Conservation (phyloP, 1,140 invertebrate species). For the Chironomus tepperi region DNA sequence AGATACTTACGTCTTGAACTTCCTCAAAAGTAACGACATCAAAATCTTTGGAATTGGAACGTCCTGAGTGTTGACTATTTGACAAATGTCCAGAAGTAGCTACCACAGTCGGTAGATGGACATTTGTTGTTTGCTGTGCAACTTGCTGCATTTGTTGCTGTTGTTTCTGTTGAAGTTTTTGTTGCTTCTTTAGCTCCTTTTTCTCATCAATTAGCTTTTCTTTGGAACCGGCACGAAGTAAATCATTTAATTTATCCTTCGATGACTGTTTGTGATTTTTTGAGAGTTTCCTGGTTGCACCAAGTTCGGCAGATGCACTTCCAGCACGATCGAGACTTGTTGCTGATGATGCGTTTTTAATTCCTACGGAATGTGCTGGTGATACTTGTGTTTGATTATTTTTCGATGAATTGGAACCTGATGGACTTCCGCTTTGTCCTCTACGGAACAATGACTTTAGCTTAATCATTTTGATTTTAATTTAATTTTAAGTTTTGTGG, state of each 20-base stretch:
- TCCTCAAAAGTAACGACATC: constrained; percentile 6
- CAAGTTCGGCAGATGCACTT: constrained; percentile 25
- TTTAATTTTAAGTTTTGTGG: constrained; percentile 34
- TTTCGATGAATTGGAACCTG: constrained; percentile 38
- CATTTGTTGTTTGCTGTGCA: background rate
- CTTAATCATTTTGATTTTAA: constrained; percentile 57
- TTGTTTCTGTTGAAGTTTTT: constrained; percentile 26
- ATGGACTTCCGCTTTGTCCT: constrained; percentile 44
- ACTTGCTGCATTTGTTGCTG: constrained; percentile 26
- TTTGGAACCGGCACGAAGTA: constrained; percentile 36
- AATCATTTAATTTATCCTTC: constrained; percentile 17
- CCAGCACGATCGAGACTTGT: constrained; percentile 41
- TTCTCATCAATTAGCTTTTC: constrained; percentile 43
- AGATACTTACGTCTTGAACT: background rate
- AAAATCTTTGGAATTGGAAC: constrained; percentile 28
- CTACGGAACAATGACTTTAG: constrained; percentile 72
- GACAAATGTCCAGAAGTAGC: constrained; percentile 26
- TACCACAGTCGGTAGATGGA: constrained; percentile 12
- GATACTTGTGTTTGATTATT: constrained; percentile 35
- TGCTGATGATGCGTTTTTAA: constrained; percentile 44
- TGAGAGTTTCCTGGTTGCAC: constrained; percentile 24
- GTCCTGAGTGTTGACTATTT: constrained; percentile 30
- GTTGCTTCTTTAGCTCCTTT: constrained; percentile 39
- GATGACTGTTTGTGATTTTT: constrained; percentile 2
- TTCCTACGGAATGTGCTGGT: constrained; percentile 33